A percentile compares a stretch with the other conserved stretches of the same genome.
Conservation (phyloP, 2,888 invertebrate species). For the Hymenopus coronatus region DNA sequence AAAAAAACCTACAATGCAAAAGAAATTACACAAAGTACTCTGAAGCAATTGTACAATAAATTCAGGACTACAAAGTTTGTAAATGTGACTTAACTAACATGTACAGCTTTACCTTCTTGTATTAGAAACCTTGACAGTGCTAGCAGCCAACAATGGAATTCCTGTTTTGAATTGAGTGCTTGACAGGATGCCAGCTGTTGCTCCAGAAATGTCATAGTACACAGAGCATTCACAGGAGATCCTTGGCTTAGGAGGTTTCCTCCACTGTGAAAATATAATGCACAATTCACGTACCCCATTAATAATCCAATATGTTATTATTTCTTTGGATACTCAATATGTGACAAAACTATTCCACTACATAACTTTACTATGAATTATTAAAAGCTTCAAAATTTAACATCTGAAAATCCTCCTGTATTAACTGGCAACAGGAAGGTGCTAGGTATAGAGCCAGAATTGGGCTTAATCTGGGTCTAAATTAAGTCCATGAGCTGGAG, state of each 20-base stretch:
- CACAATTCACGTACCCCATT: neutral
- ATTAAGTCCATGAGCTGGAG: too few species aligned
- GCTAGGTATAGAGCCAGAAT: too few species aligned
- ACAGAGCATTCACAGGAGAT: slow-evolving; percentile 40
- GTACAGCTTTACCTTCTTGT: slow-evolving; percentile 57
- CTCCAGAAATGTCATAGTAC: slow-evolving; percentile 60
- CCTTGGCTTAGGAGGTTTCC: neutral
- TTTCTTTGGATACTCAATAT: neutral
- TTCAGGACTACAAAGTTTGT: too few species aligned
- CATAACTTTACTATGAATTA: too few species aligned
- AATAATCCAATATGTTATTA: neutral
- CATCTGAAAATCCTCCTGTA: too few species aligned
- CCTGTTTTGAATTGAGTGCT: slow-evolving; percentile 65
- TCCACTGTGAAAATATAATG: neutral
- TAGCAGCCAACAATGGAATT: slow-evolving; percentile 75
- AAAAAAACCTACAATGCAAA: too few species aligned
- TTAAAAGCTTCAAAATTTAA: too few species aligned
- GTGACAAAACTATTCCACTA: too few species aligned
- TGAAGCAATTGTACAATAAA: too few species aligned
- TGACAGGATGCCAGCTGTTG: slow-evolving; percentile 69
- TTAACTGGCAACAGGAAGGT: too few species aligned
- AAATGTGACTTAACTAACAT: neutral
- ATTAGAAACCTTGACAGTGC: slow-evolving; percentile 58
- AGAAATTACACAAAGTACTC: too few species aligned
- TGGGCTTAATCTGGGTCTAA: too few species aligned